These are phyloP conservation scores for Progne subis DNA, from an alignment of 2,113 vertebrate species.

Conservation along the genomic window DNA sequence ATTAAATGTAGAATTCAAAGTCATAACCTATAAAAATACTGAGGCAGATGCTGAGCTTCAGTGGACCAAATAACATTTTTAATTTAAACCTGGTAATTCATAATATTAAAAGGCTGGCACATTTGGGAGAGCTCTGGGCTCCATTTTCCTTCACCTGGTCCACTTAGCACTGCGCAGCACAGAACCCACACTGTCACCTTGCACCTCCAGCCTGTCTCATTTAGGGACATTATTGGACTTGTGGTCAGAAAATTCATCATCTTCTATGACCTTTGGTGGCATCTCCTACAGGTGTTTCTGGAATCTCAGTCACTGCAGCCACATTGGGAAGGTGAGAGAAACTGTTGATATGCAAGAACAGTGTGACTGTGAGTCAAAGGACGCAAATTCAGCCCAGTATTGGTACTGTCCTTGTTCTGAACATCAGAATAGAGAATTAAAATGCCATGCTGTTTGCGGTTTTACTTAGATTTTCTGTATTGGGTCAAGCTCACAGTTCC, in stretches of 20 bases:
- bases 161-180: fast-evolving
- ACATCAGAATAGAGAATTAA: background rate
- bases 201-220: background rate
- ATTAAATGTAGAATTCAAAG: background rate
- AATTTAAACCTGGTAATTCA: background rate
- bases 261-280: background rate
- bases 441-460: background rate
- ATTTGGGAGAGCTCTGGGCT: background rate
- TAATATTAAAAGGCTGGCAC: background rate
- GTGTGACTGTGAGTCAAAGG: background rate
- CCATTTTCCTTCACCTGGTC: background rate
- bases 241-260: background rate
- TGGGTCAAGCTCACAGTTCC: background rate
- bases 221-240: background rate
- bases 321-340: background rate
- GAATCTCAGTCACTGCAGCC: background rate
- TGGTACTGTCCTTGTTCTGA: background rate
- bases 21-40: background rate
- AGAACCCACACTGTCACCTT: background rate
- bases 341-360: background rate
- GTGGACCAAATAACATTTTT: background rate
- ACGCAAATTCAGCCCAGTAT: background rate
- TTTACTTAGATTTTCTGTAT: background rate
- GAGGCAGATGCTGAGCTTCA: background rate
- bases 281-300: background rate